Base-by-base conservation (phyloP, 2,113 vertebrate species). In the Phrynosoma blainvillii region DNA sequence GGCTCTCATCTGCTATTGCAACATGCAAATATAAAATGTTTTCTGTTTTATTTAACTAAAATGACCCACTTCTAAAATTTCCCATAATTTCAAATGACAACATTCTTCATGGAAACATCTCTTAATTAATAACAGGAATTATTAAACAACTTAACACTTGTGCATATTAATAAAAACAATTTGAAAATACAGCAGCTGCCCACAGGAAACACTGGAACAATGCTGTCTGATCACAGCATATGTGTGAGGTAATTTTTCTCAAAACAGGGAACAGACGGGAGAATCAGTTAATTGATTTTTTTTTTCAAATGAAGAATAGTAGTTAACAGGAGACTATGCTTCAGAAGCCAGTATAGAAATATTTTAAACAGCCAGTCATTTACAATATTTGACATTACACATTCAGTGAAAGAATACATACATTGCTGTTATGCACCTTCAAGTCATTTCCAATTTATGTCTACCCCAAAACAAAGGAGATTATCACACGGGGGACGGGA, bases 121-220 rank as follows among this genome's bases (percentile, higher is more conserved):
- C 42, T 0, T 91, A 92, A 93, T 93, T 90, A 92, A 94, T 92
- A 94, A 93, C 89, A 87, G 76, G 23, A 81, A 75, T 74, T 23
- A 59, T 59, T 86, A 88, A 93, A 90, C 4, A 23, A 62, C 79
- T 54, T 65, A 68, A 89, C 91, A 93, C 0, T 16, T 82, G 88
- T 0, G 21, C 78, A 78, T 82, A 4, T 83, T 81, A 88, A 91
- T 86, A 79, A 75, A 71, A 52, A 4, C 16, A 59, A 32, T 30
- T 47, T 23, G 27, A 91, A 85, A 73, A 80, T 90, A 83, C 76
- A 92, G 68, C 92, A 92, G 90, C 92, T 95, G 91, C 85, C 84
- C 79, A 92, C 89, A 77, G 56, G 68, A 87, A 73, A 89, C 56
- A 85, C 56, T 91, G 27, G 16, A 47, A 84, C 76, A 68, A 75